phyloP scores from a whole-genome alignment of 1,140 invertebrate species.

The Procambarus virginalis region DNA sequence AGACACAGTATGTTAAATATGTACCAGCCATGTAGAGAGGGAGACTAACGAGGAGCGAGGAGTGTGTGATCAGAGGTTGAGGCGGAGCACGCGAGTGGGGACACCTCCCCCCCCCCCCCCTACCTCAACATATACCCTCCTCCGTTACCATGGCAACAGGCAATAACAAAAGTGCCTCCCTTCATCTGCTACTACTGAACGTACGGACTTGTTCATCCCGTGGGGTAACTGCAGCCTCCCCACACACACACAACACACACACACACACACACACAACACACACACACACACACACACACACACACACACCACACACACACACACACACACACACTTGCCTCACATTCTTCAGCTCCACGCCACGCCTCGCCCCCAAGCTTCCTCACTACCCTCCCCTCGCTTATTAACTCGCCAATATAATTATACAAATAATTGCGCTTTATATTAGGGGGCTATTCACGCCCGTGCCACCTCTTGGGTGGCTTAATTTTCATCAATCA shows the following conservation, averaged over 20 bases:
- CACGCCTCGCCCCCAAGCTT: too few relatives aligned
- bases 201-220: neutral
- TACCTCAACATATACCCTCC: neutral
- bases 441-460: neutral
- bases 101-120: neutral
- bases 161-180: conserved; percentile 37
- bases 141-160: conserved; percentile 34
- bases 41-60: neutral
- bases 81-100: conserved; percentile 1
- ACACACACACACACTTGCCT: too few relatives aligned
- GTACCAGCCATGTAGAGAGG: neutral
- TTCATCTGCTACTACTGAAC: conserved; percentile 10
- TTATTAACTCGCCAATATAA: too few relatives aligned
- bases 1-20: neutral
- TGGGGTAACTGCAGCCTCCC: neutral
- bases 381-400: too few relatives aligned
- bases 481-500: too few relatives aligned
- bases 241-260: too few relatives aligned
- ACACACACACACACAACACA: too few relatives aligned
- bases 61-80: neutral
- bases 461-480: too few relatives aligned
- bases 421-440: neutral
- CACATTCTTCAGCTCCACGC: too few relatives aligned
- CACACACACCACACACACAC: too few relatives aligned
- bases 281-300: too few relatives aligned